Evolutionary conservation across 1,140 invertebrate species (phyloP), one percentile per base, ranked within the genome.

Genomic region (Heliconius eleuchia): DNA sequence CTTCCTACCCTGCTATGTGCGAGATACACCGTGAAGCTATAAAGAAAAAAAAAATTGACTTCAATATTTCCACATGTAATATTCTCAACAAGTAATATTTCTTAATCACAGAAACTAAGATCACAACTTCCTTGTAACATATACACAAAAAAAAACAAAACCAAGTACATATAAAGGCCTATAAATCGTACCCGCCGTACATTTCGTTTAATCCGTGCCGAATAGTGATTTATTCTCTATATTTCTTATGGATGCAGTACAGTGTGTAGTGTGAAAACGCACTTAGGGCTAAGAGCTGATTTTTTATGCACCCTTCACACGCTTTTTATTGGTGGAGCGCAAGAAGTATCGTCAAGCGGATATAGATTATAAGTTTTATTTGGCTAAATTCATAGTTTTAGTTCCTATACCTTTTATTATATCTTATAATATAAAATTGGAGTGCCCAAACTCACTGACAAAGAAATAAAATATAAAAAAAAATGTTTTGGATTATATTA

Each of bases 251-350:
- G 75, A 82, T 81, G 60, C 60, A 66, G 60, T 66, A 30, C 13
- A 27, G 60, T 66, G 60, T 66, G 84, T 80, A 84, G 84, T 85
- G 88, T 86, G 86, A 89, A 88, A 89, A 85, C 75, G 83, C 82
- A 87, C 85, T 88, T 82, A 77, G 23, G 78, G 50, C 78, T 85
- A 86, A 89, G 82, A 87, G 87, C 87, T 84, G 90, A 91, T 91
- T 88, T 80, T 83, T 85, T 90, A 91, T 91, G 86, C 89, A 91
- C 89, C 88, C 88, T 71, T 39, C 13, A 76, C 74, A 70, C 74
- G 78, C 81, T 83, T 84, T 84, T 82, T 81, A 71, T 73, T 77
- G 42, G 46, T 57, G 80, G 81, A 79, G 80, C 73, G n/a, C 34
- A 78, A 50, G 70, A 16, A 6, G 42, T 71, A 71, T 30, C 19